phyloP scores from a whole-genome alignment of 2,113 vertebrate genomes.

The Meles meles region DNA sequence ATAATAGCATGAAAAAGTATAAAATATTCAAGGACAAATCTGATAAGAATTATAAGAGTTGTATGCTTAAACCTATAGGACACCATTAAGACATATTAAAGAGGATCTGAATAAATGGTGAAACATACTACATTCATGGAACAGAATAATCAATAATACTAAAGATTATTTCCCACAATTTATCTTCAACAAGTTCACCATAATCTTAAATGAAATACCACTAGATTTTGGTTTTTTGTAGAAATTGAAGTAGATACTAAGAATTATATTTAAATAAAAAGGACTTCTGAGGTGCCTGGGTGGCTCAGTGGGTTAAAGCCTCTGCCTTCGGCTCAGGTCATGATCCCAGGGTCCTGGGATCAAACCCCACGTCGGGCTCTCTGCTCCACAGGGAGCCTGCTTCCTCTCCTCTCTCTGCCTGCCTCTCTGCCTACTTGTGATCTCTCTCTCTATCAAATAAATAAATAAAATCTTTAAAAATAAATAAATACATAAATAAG shows the following conservation, averaged over 20 bases:
- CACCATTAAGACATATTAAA: background rate
- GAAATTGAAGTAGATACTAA: background rate
- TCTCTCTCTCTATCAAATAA: too few species aligned
- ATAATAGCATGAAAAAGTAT: background rate
- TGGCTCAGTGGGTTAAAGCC: too few species aligned
- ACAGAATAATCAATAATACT: background rate
- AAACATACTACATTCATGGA: background rate
- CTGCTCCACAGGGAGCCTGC: too few species aligned
- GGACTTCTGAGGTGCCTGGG: too few species aligned
- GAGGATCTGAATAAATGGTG: background rate
- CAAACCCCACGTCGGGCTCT: too few species aligned
- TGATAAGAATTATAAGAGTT: background rate
- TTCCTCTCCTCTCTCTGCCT: too few species aligned
- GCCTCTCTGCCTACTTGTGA: too few species aligned
- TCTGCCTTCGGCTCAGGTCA: too few species aligned
- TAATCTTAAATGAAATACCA: background rate
- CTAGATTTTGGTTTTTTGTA: background rate
- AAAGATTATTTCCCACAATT: background rate
- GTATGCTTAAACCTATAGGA: background rate
- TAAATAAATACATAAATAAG: too few species aligned
- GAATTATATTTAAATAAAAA: background rate
- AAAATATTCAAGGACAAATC: background rate
- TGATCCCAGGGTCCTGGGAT: too few species aligned
- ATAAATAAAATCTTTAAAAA: too few species aligned
- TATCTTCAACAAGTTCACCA: background rate